Conservation (phyloP, 2,888 invertebrate species). For the Camptogramma bilineatum region DNA sequence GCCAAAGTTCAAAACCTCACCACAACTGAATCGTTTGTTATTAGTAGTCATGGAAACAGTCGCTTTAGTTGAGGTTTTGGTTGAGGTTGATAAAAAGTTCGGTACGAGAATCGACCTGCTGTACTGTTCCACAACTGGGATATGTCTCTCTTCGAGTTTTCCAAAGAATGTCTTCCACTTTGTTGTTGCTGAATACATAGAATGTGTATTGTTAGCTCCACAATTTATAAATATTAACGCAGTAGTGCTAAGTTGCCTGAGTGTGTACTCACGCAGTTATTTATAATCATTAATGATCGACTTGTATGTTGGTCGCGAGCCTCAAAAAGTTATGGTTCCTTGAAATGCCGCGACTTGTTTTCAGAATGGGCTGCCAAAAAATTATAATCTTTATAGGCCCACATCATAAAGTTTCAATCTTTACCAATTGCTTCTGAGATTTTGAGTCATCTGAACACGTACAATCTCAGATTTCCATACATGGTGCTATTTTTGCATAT, state of each 20-base stretch:
- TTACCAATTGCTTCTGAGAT: conserved; percentile 8
- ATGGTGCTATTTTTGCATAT: conserved; percentile 2
- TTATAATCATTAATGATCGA: conserved; percentile 7
- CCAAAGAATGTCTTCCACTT: too few relatives aligned
- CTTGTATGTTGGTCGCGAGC: conserved; percentile 4
- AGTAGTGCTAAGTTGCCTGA: conserved; percentile 1
- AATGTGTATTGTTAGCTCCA: too few relatives aligned
- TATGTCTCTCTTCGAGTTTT: too few relatives aligned
- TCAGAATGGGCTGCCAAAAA: conserved; percentile 5
- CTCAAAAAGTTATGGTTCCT: conserved; percentile 15
- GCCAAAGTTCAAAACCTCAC: too few relatives aligned
- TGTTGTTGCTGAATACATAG: too few relatives aligned
- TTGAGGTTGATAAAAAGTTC: too few relatives aligned
- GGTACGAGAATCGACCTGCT: too few relatives aligned
- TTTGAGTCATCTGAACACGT: conserved; percentile 8
- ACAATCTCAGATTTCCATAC: conserved; percentile 8
- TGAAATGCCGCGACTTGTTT: conserved; percentile 13
- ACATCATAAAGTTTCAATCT: conserved; percentile 20
- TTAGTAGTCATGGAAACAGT: too few relatives aligned
- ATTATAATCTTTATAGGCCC: conserved; percentile 7
- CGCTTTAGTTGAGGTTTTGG: too few relatives aligned
- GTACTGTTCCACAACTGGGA: too few relatives aligned
- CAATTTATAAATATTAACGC: too few relatives aligned
- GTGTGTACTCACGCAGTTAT: not conserved
- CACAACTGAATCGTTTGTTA: too few relatives aligned